Evolutionary conservation across 2,113 vertebrate genomes (phyloP).

Genomic region (Gobio gobio): DNA sequence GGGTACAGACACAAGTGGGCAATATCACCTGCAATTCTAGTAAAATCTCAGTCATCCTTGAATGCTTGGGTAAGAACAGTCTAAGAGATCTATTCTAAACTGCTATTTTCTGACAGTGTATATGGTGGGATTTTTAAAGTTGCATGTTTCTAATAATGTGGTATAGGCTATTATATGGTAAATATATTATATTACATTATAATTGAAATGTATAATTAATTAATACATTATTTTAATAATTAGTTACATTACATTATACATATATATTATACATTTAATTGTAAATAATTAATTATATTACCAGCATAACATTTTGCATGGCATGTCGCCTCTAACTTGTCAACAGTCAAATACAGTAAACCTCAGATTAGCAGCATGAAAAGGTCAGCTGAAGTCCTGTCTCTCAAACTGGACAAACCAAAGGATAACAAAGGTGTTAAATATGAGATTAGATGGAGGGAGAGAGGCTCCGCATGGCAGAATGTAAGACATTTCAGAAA

Average conservation of each 20-base stretch:
- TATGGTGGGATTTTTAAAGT: too few relatives aligned
- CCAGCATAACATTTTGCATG: background rate
- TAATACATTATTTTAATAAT: too few relatives aligned
- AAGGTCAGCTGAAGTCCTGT: constrained; percentile 24
- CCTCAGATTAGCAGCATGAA: constrained; percentile 14
- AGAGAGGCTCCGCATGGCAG: constrained; percentile 36
- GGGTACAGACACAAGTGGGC: constrained; percentile 41
- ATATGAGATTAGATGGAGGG: constrained; percentile 53
- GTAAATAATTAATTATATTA: too few relatives aligned
- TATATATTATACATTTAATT: too few relatives aligned
- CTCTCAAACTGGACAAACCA: constrained; percentile 27
- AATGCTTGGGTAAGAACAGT: constrained; percentile 37
- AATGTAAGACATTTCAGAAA: constrained; percentile 34
- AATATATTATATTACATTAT: too few relatives aligned
- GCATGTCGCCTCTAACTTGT: background rate
- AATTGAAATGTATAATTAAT: too few relatives aligned
- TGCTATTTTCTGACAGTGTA: too few relatives aligned
- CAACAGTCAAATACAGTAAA: constrained; percentile 54
- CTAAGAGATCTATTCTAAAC: too few relatives aligned
- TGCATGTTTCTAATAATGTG: too few relatives aligned
- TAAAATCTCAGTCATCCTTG: constrained; percentile 26
- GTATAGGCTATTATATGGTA: too few relatives aligned
- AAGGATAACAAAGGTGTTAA: constrained; percentile 31
- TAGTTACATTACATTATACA: too few relatives aligned
- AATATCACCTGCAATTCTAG: constrained; percentile 39